phyloP scores from a whole-genome alignment of 2,888 invertebrate genomes.

The Hyppa rectilinea region DNA sequence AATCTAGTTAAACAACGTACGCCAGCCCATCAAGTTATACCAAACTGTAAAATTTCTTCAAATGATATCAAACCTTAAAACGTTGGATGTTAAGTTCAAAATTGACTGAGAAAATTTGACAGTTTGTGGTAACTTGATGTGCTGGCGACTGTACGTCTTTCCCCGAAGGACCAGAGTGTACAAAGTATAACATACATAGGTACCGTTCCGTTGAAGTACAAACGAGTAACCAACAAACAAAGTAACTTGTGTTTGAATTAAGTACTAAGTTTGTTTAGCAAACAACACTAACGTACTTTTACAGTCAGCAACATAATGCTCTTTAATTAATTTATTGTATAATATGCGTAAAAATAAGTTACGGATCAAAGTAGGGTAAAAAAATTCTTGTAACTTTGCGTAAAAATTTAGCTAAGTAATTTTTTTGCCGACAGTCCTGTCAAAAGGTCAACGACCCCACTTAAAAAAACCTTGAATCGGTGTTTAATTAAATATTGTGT shows the following conservation, averaged over 20 bases:
- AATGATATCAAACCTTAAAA: no score
- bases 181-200: slow-evolving; percentile 3
- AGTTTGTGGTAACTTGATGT: no score
- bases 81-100: no score
- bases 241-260: slow-evolving; percentile 12
- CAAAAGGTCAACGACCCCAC: slow-evolving; percentile 28
- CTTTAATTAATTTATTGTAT: no score
- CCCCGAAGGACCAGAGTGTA: slow-evolving; percentile 4
- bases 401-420: background rate
- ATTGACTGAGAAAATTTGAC: no score
- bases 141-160: no score
- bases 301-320: background rate
- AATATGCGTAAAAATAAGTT: background rate
- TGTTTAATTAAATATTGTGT: slow-evolving; percentile 32
- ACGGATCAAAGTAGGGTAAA: background rate
- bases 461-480: slow-evolving; percentile 18
- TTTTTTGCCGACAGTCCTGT: background rate
- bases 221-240: slow-evolving; percentile 19
- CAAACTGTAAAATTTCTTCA: no score
- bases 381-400: background rate
- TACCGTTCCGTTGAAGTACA: slow-evolving; percentile 10
- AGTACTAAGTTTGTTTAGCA: slow-evolving; percentile 17
- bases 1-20: background rate
- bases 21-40: no score
- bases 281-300: slow-evolving; percentile 4